A percentile compares a stretch with the other conserved stretches of the same genome.
Evolutionary conservation across 2,888 invertebrate genomes (phyloP).

Genomic region (Falcaria lacertinaria): DNA sequence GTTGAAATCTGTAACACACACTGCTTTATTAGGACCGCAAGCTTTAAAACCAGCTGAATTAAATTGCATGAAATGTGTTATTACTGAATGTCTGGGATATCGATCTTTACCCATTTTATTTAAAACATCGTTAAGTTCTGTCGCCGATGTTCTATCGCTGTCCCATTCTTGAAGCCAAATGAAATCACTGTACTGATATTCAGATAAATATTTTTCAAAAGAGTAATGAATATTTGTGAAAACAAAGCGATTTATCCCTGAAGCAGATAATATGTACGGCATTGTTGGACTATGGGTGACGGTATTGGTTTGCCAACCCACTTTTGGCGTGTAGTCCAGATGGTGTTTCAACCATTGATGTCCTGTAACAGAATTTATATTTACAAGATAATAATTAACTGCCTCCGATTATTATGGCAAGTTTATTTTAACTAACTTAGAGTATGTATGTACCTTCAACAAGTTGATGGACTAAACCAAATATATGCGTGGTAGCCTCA

Average conservation of each 20-base stretch:
- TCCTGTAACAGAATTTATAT: constrained; percentile 79
- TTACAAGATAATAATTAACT: too few species aligned
- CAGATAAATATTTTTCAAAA: constrained; percentile 95
- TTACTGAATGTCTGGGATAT: constrained; percentile 48
- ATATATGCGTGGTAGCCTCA: constrained; percentile 92
- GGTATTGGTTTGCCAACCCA: constrained; percentile 96
- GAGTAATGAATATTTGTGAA: constrained; percentile 95
- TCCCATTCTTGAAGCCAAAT: constrained; percentile 94
- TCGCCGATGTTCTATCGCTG: constrained; percentile 35
- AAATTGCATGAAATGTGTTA: constrained; percentile 60
- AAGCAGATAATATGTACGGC: constrained; percentile 89
- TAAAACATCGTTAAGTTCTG: constrained; percentile 46
- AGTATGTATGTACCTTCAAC: constrained; percentile 84
- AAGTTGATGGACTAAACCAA: constrained; percentile 92
- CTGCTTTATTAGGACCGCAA: constrained; percentile 52
- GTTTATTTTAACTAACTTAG: too few species aligned
- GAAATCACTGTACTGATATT: constrained; percentile 92
- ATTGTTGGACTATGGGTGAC: constrained; percentile 97
- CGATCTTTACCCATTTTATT: constrained; percentile 52
- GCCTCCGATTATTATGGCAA: too few species aligned
- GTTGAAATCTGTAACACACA: constrained; percentile 61
- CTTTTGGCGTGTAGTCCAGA: constrained; percentile 87
- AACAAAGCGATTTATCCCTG: constrained; percentile 89
- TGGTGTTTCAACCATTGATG: constrained; percentile 93
- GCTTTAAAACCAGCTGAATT: constrained; percentile 57